Evolutionary conservation across 2,888 invertebrate genomes (phyloP), one percentile per base, ranked within the genome.

Genomic region (Merodon equestris): DNA sequence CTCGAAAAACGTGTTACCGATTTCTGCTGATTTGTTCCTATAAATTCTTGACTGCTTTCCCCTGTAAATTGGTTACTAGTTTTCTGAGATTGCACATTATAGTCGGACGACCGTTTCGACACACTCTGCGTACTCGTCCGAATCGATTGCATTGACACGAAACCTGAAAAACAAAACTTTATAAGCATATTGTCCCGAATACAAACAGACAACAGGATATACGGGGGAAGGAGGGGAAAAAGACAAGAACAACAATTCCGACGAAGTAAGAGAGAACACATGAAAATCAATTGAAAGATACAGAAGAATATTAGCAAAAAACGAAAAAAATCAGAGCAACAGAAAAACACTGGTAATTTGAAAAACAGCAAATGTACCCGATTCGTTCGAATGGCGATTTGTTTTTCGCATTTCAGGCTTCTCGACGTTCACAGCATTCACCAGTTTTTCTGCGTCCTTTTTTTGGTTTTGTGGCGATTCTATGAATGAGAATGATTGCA

Each of bases 111-210:
- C 73, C 92, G 89, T 83, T 92, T 89, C 9, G 88, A 92, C 36
- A 92, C 92, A 85, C 91, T 91, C 84, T 91, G 91, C n/a, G 91
- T 90, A 50, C 92, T 92, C 51, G 92, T 92, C 63, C 92, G 90
- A 82, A 91, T 91, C 45, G 92, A 92, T 82, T 91, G 91, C 89
- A 92, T 90, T 15, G 93, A 93, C 61, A 91, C 90, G 85, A 93
- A 92, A 83, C 93, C 93, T 82, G 90, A 64, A 63, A 77, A 1
- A 72, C 1, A n/a, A 45, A 17, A 10, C n/a, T 12, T 14, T 12
- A 51, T 63, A 1, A 44, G 45, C 12, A 36, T 27, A n/a, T 9
- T 13, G 48, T 14, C 9, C 18, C 44, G 57, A 58, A 57, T 42
- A 17, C 15, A 14, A 34, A 47, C 4, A 7, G 12, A 36, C 1